Conservation (phyloP, 2,888 invertebrate genomes). For the Lysandra bellargus region DNA sequence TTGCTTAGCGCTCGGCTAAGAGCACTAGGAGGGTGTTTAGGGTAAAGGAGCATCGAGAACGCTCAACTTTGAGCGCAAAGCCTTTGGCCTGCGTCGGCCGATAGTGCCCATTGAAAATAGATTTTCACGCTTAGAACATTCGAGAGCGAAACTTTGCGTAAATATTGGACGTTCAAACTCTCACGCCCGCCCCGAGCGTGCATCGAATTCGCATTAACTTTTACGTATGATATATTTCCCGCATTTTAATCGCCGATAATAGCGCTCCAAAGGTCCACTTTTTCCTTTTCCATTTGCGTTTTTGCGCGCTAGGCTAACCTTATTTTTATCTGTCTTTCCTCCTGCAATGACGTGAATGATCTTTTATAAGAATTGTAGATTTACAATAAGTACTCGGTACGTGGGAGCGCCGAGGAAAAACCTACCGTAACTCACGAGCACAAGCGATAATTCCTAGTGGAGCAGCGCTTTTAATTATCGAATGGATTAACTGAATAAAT, state of each 20-base stretch:
- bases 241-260: slow-evolving; percentile 27
- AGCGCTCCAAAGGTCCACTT: slow-evolving; percentile 7
- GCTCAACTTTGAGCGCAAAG: slow-evolving; percentile 72
- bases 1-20: slow-evolving; percentile 72
- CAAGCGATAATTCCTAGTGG: slow-evolving; percentile 62
- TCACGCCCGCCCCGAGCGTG: slow-evolving; percentile 20
- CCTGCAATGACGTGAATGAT: slow-evolving; percentile 41
- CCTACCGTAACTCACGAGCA: slow-evolving; percentile 57
- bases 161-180: slow-evolving; percentile 52
- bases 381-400: slow-evolving; percentile 28
- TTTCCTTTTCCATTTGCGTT: slow-evolving; percentile 36
- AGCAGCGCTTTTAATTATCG: slow-evolving; percentile 68
- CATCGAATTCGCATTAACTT: slow-evolving; percentile 26
- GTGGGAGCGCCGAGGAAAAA: slow-evolving; percentile 30
- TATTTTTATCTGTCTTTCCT: slow-evolving; percentile 43
- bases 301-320: slow-evolving; percentile 19
- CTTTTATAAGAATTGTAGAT: slow-evolving; percentile 33
- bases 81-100: slow-evolving; percentile 70
- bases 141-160: slow-evolving; percentile 66
- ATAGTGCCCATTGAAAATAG: slow-evolving; percentile 80
- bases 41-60: slow-evolving; percentile 60
- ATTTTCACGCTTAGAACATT: slow-evolving; percentile 74
- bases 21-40: slow-evolving; percentile 62
- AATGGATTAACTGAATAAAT: slow-evolving; percentile 65
- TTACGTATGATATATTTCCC: slow-evolving; percentile 16